Conservation (phyloP, 2,113 vertebrate species). For the Hyla sarda region DNA sequence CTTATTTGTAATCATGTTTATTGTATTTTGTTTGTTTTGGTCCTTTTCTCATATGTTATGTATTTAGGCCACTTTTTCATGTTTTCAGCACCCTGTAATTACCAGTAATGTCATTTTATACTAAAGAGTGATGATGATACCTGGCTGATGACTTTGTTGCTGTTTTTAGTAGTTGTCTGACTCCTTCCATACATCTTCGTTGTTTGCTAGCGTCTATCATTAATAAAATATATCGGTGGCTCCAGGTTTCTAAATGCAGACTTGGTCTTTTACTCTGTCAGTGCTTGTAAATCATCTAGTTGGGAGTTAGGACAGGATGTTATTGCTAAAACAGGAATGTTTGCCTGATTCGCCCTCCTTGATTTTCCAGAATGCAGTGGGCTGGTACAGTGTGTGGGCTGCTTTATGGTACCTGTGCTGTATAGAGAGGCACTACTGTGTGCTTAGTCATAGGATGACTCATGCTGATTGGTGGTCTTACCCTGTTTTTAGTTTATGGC, state of each 20-base stretch:
- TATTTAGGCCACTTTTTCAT: too few relatives aligned
- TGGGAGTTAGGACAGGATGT: neutral
- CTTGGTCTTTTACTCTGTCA: neutral
- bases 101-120: too few relatives aligned
- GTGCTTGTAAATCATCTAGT: neutral
- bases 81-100: too few relatives aligned
- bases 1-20: too few relatives aligned
- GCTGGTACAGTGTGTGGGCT: neutral
- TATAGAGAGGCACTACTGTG: neutral
- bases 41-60: too few relatives aligned
- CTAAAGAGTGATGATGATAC: too few relatives aligned
- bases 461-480: neutral
- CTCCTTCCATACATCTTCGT: neutral
- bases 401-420: neutral
- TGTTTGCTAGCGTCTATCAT: neutral
- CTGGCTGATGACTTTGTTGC: too few relatives aligned
- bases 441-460: constrained; percentile 8
- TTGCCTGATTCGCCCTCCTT: neutral
- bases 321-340: neutral
- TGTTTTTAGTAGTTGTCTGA: too few relatives aligned
- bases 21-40: too few relatives aligned
- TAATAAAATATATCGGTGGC: neutral
- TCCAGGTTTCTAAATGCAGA: neutral
- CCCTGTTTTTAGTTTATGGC: neutral
- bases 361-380: neutral